Percentiles rank a stretch among this genome's conserved stretches.
Evolutionary conservation across 2,888 invertebrate species (phyloP).

Genomic region (Busseola fusca): DNA sequence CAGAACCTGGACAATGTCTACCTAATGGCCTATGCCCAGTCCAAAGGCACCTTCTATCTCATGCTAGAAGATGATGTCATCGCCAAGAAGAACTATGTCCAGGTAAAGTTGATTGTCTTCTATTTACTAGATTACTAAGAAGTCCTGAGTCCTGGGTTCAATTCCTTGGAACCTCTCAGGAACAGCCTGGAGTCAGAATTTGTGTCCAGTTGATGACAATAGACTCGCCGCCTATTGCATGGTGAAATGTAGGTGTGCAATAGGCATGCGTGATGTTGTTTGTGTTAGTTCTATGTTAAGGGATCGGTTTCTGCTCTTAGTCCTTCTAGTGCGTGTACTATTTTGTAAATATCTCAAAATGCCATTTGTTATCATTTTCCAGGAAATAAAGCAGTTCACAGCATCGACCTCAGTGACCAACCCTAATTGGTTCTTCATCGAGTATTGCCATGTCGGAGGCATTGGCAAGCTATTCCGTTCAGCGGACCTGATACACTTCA

Average conservation of each 20-base stretch:
- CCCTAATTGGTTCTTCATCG: constrained; percentile 97
- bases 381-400: constrained; percentile 78
- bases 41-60: constrained; percentile 96
- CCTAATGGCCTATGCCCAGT: constrained; percentile 97
- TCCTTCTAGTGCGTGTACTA: too few relatives aligned
- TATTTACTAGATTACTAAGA: background rate
- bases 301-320: too few relatives aligned
- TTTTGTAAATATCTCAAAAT: background rate
- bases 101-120: constrained; percentile 89
- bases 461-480: constrained; percentile 98
- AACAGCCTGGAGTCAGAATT: background rate
- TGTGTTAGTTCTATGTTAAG: too few relatives aligned
- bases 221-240: background rate
- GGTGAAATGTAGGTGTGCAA: background rate
- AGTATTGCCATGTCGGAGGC: constrained; percentile 98
- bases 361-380: constrained; percentile 10
- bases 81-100: constrained; percentile 94
- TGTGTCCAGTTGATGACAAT: background rate
- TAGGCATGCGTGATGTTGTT: background rate
- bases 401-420: constrained; percentile 60
- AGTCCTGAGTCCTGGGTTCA: background rate
- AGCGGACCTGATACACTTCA: constrained; percentile 94
- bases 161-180: background rate
- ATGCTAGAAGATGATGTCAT: constrained; percentile 98
- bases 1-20: constrained; percentile 98